These are phyloP conservation scores for Cydia pomonella DNA, from an alignment of 1,140 invertebrate genomes.

Conservation along the genomic window DNA sequence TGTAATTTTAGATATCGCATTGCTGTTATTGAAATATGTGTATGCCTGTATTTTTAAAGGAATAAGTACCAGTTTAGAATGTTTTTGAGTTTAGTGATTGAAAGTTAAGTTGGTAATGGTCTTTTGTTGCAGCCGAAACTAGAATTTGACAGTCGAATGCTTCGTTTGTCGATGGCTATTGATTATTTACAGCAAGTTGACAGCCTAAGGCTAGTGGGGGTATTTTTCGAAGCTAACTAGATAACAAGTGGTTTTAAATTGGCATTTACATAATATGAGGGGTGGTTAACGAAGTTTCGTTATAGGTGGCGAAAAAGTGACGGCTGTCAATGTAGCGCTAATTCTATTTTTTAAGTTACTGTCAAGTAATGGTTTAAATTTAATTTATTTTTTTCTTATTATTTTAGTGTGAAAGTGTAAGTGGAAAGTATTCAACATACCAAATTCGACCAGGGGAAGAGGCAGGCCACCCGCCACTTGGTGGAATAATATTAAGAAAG, in stretches of 20 bases:
- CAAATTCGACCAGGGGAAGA: no score
- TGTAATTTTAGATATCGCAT: neutral
- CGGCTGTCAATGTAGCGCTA: constrained; percentile 4
- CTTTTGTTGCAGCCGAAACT: constrained; percentile 73
- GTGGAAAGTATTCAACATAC: no score
- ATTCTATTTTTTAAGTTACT: neutral
- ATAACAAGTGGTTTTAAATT: constrained; percentile 80
- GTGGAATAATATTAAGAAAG: no score
- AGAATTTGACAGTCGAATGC: constrained; percentile 75
- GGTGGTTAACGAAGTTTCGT: constrained; percentile 49
- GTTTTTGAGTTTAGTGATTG: constrained; percentile 13
- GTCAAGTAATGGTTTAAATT: neutral
- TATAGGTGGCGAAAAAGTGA: constrained; percentile 22
- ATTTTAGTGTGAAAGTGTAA: no score
- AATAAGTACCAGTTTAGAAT: constrained; percentile 33
- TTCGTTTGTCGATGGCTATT: constrained; percentile 78
- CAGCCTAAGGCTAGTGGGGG: constrained; percentile 71
- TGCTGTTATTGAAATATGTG: neutral
- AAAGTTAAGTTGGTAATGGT: constrained; percentile 44
- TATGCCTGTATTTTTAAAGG: neutral
- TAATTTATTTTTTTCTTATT: neutral
- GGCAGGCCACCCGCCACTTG: no score
- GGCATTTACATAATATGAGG: constrained; percentile 76
- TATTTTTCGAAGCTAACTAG: constrained; percentile 79
- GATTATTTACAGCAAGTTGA: constrained; percentile 69